Evolutionary conservation across 2,888 invertebrate genomes (phyloP).

Genomic region (Bruchidius siliquastri): DNA sequence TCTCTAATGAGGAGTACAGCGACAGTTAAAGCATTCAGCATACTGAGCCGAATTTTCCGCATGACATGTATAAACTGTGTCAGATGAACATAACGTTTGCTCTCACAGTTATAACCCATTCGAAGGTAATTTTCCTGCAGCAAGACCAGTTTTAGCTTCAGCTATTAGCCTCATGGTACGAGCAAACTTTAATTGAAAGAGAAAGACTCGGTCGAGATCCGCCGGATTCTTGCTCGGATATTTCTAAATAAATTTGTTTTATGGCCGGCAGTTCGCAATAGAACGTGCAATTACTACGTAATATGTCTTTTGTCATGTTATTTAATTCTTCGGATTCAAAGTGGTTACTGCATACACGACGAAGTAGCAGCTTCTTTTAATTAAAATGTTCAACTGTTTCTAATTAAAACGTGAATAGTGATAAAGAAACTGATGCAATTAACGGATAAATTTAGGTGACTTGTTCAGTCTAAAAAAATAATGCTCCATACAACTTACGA

Average conservation of each 20-base stretch:
- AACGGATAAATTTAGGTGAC: not conserved
- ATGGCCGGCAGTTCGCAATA: slow-evolving; percentile 12
- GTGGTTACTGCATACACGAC: not conserved
- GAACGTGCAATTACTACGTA: slow-evolving; percentile 2
- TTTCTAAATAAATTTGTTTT: slow-evolving; percentile 21
- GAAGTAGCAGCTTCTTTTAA: not conserved
- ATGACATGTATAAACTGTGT: not conserved
- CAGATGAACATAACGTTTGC: not conserved
- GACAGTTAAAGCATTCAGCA: not conserved
- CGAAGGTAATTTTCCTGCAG: slow-evolving; percentile 13
- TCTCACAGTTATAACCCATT: slow-evolving; percentile 14
- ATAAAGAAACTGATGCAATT: not conserved
- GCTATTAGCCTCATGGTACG: slow-evolving; percentile 18
- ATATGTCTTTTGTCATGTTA: not conserved
- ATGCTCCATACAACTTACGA: not conserved
- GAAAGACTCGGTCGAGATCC: slow-evolving; percentile 9
- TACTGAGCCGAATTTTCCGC: not conserved
- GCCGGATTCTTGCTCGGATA: slow-evolving; percentile 10
- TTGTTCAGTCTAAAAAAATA: not conserved
- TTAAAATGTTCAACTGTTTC: not conserved
- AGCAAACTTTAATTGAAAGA: slow-evolving; percentile 21
- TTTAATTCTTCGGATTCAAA: not conserved
- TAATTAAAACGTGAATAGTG: not conserved
- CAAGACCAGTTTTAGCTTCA: slow-evolving; percentile 1
- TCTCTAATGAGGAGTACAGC: no score